phyloP scores from a whole-genome alignment of 2,113 vertebrate species.

The Forbesichthys agassizii region DNA sequence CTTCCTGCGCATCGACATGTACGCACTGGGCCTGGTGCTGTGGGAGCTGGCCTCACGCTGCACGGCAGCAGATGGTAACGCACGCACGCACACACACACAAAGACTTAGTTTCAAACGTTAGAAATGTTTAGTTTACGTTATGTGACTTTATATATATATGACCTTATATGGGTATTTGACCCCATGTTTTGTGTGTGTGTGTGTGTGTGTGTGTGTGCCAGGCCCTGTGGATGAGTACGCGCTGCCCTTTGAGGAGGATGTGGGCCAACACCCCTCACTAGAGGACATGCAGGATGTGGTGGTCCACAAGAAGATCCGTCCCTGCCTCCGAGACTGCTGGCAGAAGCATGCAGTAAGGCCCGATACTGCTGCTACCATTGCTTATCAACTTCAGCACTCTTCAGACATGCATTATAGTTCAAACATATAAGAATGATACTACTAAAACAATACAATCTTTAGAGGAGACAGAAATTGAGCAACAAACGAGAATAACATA shows the following conservation, averaged over 20 bases:
- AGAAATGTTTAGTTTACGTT: too few relatives aligned
- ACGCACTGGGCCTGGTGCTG: conserved; percentile 91
- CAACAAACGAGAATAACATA: too few relatives aligned
- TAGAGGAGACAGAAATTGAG: too few relatives aligned
- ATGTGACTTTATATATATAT: too few relatives aligned
- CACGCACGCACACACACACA: background rate
- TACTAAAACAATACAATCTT: too few relatives aligned
- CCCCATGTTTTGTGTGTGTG: conserved; percentile 1
- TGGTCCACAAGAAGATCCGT: conserved; percentile 97
- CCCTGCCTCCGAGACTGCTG: conserved; percentile 93
- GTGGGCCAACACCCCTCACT: conserved; percentile 97
- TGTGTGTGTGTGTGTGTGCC: conserved; percentile 2
- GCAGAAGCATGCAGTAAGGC: conserved; percentile 95
- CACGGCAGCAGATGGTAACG: conserved; percentile 92
- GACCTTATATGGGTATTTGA: too few relatives aligned
- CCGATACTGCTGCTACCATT: background rate
- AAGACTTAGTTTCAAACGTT: background rate
- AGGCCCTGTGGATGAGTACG: conserved; percentile 97
- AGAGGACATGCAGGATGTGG: conserved; percentile 99
- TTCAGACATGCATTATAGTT: too few relatives aligned
- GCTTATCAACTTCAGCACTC: too few relatives aligned
- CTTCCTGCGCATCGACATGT: conserved; percentile 98
- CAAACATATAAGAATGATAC: too few relatives aligned
- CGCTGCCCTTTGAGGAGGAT: conserved; percentile 97
- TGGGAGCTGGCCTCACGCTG: conserved; percentile 94